phyloP scores from a whole-genome alignment of 2,888 invertebrate genomes.

The Scelioninae gen. 2 region DNA sequence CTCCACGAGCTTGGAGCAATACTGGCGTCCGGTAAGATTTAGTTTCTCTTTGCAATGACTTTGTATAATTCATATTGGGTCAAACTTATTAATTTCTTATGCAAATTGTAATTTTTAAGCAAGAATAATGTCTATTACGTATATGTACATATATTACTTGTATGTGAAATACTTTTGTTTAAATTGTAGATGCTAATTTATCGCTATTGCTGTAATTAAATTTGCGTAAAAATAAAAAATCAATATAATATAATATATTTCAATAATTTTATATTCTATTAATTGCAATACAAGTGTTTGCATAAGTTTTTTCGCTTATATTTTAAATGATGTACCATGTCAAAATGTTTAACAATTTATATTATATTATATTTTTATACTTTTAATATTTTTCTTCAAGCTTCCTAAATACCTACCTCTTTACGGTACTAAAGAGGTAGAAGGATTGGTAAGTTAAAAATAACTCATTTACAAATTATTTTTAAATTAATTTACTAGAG shows the following conservation, averaged over 20 bases:
- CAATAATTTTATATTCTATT: no score
- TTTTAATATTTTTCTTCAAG: constrained; percentile 72
- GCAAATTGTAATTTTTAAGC: background rate
- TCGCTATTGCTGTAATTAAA: no score
- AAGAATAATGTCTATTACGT: background rate
- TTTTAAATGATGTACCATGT: no score
- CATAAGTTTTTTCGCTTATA: no score
- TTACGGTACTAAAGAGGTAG: constrained; percentile 84
- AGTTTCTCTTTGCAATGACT: background rate
- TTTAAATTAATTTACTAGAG: no score
- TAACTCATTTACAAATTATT: background rate
- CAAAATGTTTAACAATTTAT: constrained; percentile 48
- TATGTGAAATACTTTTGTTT: no score
- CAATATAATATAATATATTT: constrained; percentile 29
- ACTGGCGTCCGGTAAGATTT: constrained; percentile 86
- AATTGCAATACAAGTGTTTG: no score
- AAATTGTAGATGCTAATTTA: no score
- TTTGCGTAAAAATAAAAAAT: background rate
- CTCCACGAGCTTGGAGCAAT: constrained; percentile 84
- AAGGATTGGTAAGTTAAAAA: constrained; percentile 81
- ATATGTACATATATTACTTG: no score
- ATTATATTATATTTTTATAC: constrained; percentile 39
- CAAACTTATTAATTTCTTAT: no score
- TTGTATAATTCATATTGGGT: no score
- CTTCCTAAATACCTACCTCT: constrained; percentile 86